Conservation (phyloP, 2,113 vertebrate genomes). For the Martes martes region DNA sequence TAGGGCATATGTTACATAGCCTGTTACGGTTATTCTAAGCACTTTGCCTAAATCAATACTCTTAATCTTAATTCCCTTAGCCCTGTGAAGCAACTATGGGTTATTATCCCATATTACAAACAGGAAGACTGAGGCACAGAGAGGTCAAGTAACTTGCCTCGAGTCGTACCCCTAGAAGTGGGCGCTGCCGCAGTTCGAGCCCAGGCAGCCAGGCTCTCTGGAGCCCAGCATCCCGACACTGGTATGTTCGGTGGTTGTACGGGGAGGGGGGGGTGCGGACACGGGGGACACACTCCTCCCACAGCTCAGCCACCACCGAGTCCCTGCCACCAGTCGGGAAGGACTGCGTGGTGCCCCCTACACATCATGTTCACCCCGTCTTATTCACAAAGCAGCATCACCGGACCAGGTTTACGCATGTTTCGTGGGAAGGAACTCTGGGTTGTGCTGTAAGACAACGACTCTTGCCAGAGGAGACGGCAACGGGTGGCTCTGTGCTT, state of each 20-base stretch:
- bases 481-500: not conserved
- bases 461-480: not conserved
- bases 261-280: not conserved
- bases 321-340: not conserved
- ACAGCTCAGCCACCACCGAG: fast-evolving
- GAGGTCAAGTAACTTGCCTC: not conserved
- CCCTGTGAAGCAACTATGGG: not conserved
- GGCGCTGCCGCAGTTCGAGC: not conserved
- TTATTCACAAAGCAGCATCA: not conserved
- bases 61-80: not conserved
- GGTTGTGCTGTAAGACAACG: not conserved
- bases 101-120: not conserved
- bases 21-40: not conserved
- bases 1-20: not conserved
- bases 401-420: not conserved
- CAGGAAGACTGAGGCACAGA: not conserved
- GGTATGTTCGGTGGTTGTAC: fast-evolving
- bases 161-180: not conserved
- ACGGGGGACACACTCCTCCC: not conserved
- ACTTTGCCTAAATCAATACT: not conserved
- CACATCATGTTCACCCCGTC: not conserved
- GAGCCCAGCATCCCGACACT: not conserved
- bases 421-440: not conserved
- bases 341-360: not conserved
- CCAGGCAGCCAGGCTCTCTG: not conserved